These are phyloP conservation scores for Cydia strobilella DNA, from an alignment of 1,140 invertebrate species.

Conservation along the genomic window DNA sequence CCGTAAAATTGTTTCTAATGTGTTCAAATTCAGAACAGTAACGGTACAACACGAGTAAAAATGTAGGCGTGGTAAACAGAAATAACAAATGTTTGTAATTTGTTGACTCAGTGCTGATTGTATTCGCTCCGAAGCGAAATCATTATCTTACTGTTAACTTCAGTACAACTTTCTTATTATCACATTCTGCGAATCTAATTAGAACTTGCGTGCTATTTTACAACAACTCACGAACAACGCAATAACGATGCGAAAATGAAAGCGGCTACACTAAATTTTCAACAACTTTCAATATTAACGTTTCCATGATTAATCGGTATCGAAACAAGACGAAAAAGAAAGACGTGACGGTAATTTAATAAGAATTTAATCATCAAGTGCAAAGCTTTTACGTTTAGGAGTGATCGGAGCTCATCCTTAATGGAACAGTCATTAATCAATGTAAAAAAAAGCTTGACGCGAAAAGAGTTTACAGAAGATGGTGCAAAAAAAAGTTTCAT, in stretches of 20 bases:
- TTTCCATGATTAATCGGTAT: slow-evolving; percentile 13
- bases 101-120: background rate
- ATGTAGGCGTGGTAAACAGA: background rate
- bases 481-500: slow-evolving; percentile 49
- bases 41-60: background rate
- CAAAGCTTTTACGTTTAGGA: slow-evolving; percentile 40
- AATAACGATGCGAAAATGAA: background rate
- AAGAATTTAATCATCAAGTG: slow-evolving; percentile 37
- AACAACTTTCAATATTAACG: slow-evolving; percentile 22
- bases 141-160: slow-evolving; percentile 7
- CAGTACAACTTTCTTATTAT: slow-evolving; percentile 23
- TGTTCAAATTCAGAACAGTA: background rate
- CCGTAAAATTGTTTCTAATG: background rate
- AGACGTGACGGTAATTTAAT: slow-evolving; percentile 29
- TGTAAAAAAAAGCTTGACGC: slow-evolving; percentile 48
- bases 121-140: background rate
- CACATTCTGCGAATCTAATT: slow-evolving; percentile 35
- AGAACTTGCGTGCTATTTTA: slow-evolving; percentile 32
- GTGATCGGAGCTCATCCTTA: slow-evolving; percentile 44
- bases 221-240: slow-evolving; percentile 21
- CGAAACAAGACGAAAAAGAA: slow-evolving; percentile 5
- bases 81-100: slow-evolving; percentile 2
- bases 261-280: background rate
- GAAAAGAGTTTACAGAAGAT: slow-evolving; percentile 46
- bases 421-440: slow-evolving; percentile 56